These are phyloP conservation scores for Chitala chitala DNA, from an alignment of 2,113 vertebrate species.

Conservation along the genomic window DNA sequence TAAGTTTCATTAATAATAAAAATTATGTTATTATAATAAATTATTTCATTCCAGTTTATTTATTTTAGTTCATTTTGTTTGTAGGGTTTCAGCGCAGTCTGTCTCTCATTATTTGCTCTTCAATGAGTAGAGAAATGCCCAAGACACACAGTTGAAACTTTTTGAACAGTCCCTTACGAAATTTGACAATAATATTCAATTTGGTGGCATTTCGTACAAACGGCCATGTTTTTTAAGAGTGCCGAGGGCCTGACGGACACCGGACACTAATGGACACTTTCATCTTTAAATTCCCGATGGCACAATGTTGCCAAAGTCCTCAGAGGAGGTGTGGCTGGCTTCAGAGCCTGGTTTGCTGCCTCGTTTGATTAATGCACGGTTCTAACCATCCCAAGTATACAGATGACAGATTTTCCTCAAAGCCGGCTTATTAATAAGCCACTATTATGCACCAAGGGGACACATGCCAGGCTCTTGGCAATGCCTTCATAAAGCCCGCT, in stretches of 20 bases:
- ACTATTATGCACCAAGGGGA: neutral
- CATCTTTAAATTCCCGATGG: neutral
- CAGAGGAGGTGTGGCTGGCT: neutral
- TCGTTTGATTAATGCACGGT: neutral
- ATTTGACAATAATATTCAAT: too few relatives aligned
- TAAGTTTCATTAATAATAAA: neutral
- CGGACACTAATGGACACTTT: neutral
- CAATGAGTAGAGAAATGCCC: neutral
- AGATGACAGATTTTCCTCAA: neutral
- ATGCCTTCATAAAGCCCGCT: neutral
- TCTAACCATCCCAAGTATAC: neutral
- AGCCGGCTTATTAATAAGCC: neutral
- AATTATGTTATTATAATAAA: too few relatives aligned
- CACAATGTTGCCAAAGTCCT: neutral
- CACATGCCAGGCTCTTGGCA: neutral
- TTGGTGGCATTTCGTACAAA: too few relatives aligned
- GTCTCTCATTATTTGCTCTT: neutral
- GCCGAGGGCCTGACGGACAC: too few relatives aligned
- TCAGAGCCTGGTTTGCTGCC: neutral
- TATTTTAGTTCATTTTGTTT: neutral
- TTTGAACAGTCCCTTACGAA: too few relatives aligned
- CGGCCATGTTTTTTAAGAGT: too few relatives aligned
- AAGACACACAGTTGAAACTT: neutral
- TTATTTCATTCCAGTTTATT: neutral
- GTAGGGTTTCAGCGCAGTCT: too few relatives aligned